Evolutionary conservation across 2,113 vertebrate species (phyloP).

Genomic region (Bostrychus sinensis): DNA sequence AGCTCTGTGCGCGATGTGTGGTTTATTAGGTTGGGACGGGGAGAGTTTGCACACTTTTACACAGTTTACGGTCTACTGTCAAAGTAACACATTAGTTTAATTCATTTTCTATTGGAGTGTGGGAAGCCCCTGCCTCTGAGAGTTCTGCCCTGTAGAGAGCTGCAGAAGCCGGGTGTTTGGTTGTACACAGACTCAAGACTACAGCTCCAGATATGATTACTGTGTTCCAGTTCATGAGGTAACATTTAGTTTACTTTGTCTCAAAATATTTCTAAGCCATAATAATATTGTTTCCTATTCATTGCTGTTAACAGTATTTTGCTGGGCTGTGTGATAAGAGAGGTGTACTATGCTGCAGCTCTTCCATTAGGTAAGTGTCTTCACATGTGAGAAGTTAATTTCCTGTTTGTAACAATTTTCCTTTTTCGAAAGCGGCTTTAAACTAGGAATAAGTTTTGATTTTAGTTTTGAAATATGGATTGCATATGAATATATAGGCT

Average conservation of each 20-base stretch:
- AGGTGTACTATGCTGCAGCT: not conserved
- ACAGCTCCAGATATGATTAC: slow-evolving; percentile 14
- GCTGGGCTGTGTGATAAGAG: slow-evolving; percentile 23
- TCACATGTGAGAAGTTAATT: no score
- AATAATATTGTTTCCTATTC: not conserved
- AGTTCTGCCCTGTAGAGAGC: not conserved
- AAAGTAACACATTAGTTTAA: not conserved
- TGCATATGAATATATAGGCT: no score
- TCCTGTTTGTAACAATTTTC: no score
- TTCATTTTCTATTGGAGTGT: not conserved
- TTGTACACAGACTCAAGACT: not conserved
- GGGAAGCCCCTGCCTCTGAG: not conserved
- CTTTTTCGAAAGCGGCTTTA: no score
- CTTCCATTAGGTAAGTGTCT: slow-evolving; percentile 20
- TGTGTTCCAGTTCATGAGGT: slow-evolving; percentile 21
- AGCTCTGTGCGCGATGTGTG: not conserved
- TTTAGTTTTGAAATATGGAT: no score
- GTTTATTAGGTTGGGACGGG: not conserved
- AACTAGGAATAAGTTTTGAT: no score
- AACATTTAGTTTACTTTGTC: not conserved
- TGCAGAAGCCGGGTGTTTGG: not conserved
- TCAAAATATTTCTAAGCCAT: not conserved
- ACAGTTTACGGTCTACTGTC: not conserved
- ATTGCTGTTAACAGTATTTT: slow-evolving; percentile 11
- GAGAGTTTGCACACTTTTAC: not conserved